Base-by-base conservation (phyloP, 1,140 invertebrate species). In the Pseudoatta argentina region DNA sequence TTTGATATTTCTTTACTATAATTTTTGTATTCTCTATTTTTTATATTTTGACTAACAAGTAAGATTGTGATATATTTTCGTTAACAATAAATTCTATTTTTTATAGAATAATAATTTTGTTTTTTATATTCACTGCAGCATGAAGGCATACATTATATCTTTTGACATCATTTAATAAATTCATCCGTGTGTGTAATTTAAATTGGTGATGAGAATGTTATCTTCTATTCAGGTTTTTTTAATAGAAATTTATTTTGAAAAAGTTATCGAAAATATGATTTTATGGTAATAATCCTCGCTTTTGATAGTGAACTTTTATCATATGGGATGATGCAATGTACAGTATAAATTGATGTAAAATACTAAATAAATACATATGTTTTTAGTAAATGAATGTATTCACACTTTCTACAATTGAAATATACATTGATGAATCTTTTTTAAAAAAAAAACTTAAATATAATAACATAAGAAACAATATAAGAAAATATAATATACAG, bases 311-410 rank as follows among this genome's bases (percentile, higher is more conserved):
- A n/a, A 5, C 16, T 78, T 75, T 10, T 44, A 21, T 75, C 61
- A 10, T 16, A 75, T 75, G 48, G 12, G 14, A 55, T 61, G 44
- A 88, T 69, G 44, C 78, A 82, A 34, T 88, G 75, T 88, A 86
- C 51, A 89, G 77, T 30, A 78, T 76, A 87, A 59, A 21, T 82
- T 34, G n/a, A 57, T 88, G 69, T 89, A 86, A 86, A 18, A 82
- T 78, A 75, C 8, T 27, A 55, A 72, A 78, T 87, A 69, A 81
- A 71, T 75, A 72, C 57, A 72, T 88, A 86, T 55, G 24, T 73
- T 87, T 71, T 82, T 75, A 14, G n/a, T 51, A 59, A 73, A 57
- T 51, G 1, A 61, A 75, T 57, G n/a, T 71, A 61, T 44, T 85
- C 3, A 2, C 21, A 53, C 8, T 75, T 34, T 48, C 39, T 8